Base-by-base conservation (phyloP, 2,888 invertebrate genomes). In the Erebia aethiops region DNA sequence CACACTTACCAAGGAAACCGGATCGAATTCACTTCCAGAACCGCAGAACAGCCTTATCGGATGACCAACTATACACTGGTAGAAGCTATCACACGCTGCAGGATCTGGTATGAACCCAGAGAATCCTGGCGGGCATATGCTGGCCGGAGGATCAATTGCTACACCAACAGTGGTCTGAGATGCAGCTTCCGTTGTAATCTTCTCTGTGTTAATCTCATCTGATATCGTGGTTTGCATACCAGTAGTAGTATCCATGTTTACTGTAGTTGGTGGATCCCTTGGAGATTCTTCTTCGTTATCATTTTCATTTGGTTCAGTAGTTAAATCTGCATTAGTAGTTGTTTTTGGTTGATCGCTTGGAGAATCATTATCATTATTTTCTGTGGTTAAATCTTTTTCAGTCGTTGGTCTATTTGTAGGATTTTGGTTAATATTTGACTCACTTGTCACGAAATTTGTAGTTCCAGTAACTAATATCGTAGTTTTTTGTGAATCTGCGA, bases 41-140 rank as follows among this genome's bases (percentile, higher is more conserved):
- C 18, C 52, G 26, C 67, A 68, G 64, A 18, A 77, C 0, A 85
- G 62, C 11, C 77, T 78, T 10, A 82, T 74, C 0, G 83, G 76
- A 1, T 75, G 69, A 0, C 86, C 87, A 0, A 77, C 82, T 0
- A 80, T 71, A 66, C 88, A 88, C 78, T 83, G 77, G 64, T 76
- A 86, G 73, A 84, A 87, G 0, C 80, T 76, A 21, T 82, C 76
- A 60, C 87, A 88, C 2, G 66, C 49, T 4, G 76, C 71, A 0
- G 87, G 85, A 66, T 88, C 84, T 0, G 86, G 78, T 0, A 85
- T 73, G 10, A 83, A 83, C 0, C 84, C 85, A 26, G 81, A 79
- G 0, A 56, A 26, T 10, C 64, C 57, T 21, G 69, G 60, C 41
- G 16, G 14, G 35, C 69, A 72, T 21, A 68, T 67, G 16, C 52